phyloP scores from a whole-genome alignment of 1,140 invertebrate species.

The Hylaeus anthracinus region DNA sequence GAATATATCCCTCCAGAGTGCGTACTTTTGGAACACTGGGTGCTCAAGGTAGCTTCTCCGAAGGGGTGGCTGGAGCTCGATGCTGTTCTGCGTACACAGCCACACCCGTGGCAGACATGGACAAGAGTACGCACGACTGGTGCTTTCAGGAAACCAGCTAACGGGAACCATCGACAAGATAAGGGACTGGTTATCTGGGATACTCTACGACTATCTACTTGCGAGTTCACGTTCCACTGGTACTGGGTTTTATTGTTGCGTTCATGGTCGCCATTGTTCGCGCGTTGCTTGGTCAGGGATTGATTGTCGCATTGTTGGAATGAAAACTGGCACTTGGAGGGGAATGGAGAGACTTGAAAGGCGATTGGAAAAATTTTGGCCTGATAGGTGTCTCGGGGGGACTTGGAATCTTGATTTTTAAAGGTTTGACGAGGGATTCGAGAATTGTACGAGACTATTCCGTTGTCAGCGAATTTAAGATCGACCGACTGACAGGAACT shows the following conservation, averaged over 20 bases:
- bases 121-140: neutral
- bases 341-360: neutral
- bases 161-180: too few species aligned
- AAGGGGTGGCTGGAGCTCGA: conserved; percentile 17
- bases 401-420: too few species aligned
- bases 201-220: neutral
- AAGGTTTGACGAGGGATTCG: too few species aligned
- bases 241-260: neutral
- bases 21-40: conserved; percentile 49
- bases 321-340: neutral
- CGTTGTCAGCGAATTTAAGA: too few species aligned
- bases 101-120: neutral
- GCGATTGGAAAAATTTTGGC: neutral
- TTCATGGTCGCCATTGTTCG: neutral
- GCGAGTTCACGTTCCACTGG: neutral
- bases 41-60: conserved; percentile 30
- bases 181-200: neutral
- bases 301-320: neutral
- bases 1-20: conserved; percentile 37
- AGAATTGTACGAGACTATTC: too few species aligned
- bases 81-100: neutral
- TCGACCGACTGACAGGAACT: too few species aligned
- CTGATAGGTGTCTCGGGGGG: too few species aligned
- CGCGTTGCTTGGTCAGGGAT: neutral
- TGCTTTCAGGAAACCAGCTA: conserved; percentile 1